Base-by-base conservation (phyloP, 2,797 vertebrate genomes). In the Galago senegalensis region DNA sequence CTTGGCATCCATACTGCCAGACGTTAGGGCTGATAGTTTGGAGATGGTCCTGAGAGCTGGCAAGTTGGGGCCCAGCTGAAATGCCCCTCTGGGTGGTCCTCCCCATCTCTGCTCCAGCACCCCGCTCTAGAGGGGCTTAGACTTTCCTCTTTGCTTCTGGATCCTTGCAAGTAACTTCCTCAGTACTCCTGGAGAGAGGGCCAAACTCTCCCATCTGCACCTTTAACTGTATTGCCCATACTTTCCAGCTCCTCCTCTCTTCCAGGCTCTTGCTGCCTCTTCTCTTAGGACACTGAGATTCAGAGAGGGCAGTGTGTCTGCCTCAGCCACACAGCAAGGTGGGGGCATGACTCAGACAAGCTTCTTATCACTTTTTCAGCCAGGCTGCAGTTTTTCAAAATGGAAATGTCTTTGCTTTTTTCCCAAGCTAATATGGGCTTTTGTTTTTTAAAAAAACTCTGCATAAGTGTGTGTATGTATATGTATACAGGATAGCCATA, bases 381-480 rank as follows among this genome's bases (percentile, higher is more conserved):
- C 21, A 73, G 72, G 18, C 14, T 69, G 46, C 8, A 20, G 9
- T 8, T 91, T 85, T 95, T 94, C 29, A 85, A 72, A 87, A 63
- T 69, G 49, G 43, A 91, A 73, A 27, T 60, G n/a, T 12, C 29
- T 60, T 43, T 34, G 31, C 86, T 86, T 67, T 58, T 82, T 70
- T 91, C 18, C 86, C 88, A 76, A 77, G 90, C 72, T 69, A 95
- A 95, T 87, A 58, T 18, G 81, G 82, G 25, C n/a, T 63, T 27
- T 79, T 76, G 21, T 82, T 34, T 21, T 87, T 63, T 70, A 93
- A 60, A 70, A 65, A 80, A 87, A 69, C 17, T 46, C 25, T 58
- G 34, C 69, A 10, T 63, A 29, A 85, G 3, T 70, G 11, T 77
- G 53, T 27, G 12, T 80, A 25, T 14, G 34, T 34, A 7, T 65